Evolutionary conservation across 2,797 vertebrate genomes (phyloP), one percentile per base, ranked within the genome.

Genomic region (Leptoclinus maculatus): DNA sequence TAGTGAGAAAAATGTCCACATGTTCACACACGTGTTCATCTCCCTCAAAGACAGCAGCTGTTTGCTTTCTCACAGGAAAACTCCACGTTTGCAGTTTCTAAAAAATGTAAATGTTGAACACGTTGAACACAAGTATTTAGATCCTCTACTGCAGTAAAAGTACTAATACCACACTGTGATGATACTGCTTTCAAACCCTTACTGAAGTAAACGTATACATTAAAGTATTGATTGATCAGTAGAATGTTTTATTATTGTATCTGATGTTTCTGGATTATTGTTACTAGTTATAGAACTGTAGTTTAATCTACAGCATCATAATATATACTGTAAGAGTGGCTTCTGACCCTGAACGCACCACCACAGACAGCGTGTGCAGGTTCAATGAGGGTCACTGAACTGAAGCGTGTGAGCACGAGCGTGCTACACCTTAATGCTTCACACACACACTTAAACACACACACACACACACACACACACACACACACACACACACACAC

Each of bases 391-490:
- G 36, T 38, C 34, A 38, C n/a, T 8, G 34, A 38, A 2, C 36
- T 53, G 60, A 34, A 34, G 7, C 29, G 49, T 36, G 71, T 36
- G 71, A 57, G 39, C 23, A 49, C 58, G 10, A 38, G 36, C 58
- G 10, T 2, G 36, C 36, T 38, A 10, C 36, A 38, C 2, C 36
- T 38, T 10, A 34, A 34, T 32, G 29, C 29, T 32, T 32, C 71
- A 62, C 38, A 56, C 68, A 62, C 38, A 66, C 59, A 67, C 68
- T 49, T 27, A 59, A 17, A 66, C 65, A 66, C 34, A 51, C 65
- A 60, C 66, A 62, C 38, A 64, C 68, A 60, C 38, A 66, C 58
- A 66, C 41, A 58, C 72, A 66, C 47, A 68, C 49, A 38, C 67
- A 54, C 36, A 58, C 38, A 66, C 64, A 66, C 32, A 51, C 65